These are phyloP conservation scores for Todiramphus saurophagus DNA, from an alignment of 2,113 vertebrate species.

Conservation along the genomic window DNA sequence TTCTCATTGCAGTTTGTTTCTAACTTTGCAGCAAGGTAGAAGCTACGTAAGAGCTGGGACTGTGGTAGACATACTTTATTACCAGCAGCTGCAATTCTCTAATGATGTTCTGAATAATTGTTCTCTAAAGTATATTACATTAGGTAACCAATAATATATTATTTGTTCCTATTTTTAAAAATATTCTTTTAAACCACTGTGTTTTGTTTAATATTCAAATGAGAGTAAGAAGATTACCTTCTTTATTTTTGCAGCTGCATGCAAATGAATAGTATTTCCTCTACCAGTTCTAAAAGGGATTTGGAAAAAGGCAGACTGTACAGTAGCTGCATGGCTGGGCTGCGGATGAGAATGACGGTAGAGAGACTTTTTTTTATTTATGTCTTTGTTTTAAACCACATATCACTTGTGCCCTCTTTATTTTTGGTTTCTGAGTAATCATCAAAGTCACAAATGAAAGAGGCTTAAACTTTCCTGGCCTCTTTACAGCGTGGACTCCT, in stretches of 20 bases:
- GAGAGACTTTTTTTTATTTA: neutral
- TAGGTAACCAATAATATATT: neutral
- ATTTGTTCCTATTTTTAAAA: neutral
- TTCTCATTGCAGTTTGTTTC: neutral
- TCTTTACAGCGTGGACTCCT: neutral
- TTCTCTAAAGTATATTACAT: neutral
- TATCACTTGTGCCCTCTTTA: neutral
- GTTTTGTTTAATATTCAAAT: neutral
- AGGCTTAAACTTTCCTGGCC: neutral
- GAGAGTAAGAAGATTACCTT: constrained; percentile 4
- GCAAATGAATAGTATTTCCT: constrained; percentile 10
- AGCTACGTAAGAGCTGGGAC: neutral
- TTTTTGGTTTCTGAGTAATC: neutral
- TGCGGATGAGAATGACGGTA: neutral
- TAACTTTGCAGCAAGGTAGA: neutral
- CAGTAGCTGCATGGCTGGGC: neutral
- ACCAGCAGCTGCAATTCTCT: neutral
- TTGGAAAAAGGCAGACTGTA: neutral
- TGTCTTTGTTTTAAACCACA: neutral
- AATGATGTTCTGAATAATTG: neutral
- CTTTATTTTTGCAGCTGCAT: constrained; percentile 27
- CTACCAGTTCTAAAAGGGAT: neutral
- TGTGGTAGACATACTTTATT: neutral
- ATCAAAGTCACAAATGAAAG: neutral
- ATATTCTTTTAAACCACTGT: neutral